Base-by-base conservation (phyloP, 2,888 invertebrate genomes). In the Nomada lathburiana region DNA sequence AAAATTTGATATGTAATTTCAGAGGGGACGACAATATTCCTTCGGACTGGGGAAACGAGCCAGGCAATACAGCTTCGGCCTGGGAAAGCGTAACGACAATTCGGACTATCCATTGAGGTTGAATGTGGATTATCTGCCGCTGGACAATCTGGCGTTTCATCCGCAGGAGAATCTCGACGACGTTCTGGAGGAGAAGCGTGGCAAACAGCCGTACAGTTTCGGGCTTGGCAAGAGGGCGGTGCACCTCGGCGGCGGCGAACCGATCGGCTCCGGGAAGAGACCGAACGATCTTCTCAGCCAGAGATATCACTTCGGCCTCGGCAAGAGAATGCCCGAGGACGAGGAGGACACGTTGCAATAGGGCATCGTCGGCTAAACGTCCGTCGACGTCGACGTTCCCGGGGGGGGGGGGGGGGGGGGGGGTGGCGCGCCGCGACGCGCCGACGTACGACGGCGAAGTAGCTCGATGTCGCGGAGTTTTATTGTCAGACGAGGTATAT, bases 41-140 rank as follows among this genome's bases (percentile, higher is more conserved):
- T 96, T 97, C 89, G 97, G 97, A 0, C 94, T 97, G n/a, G 97
- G 97, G 1, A 96, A 96, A 87, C 95, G 97, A 4, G 94, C 95
- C 82, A 91, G 86, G 57, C 86, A 88, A 82, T 96, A 95, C 93
- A 94, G 94, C 85, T 96, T 96, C 87, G 96, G 96, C 0, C 92
- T 96, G 3, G 96, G 96, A 4, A 96, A 96, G 80, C 94, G 95
- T 1, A 89, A 88, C 65, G 87, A 86, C 18, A 78, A 29, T 69
- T 18, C 47, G 0, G 76, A 76, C 18, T 79, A 78, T 70, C 82
- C 71, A 1, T 3, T 26, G 44, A 64, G 71, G 60, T 55, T 82
- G 84, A 81, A 78, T 64, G 20, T 86, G 59, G 89, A 90, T n/a
- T 88, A 88, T 9, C 63, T 89, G 92, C 67, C 93, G 89, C 88